Base-by-base conservation (phyloP, 2,113 vertebrate genomes). In the Hylia prasina region DNA sequence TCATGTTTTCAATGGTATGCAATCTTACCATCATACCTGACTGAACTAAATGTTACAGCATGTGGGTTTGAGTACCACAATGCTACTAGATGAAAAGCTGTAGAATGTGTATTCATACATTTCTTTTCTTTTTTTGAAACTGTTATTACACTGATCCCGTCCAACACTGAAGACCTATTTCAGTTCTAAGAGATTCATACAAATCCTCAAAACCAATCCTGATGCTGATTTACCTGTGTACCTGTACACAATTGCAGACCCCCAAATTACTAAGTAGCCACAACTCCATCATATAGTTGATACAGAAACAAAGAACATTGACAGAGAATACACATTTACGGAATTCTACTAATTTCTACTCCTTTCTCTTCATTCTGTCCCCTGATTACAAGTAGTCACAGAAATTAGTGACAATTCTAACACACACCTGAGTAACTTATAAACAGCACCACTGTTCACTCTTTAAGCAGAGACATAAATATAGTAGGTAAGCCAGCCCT, bases 1-100 rank as follows among this genome's bases (percentile, higher is more conserved):
- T 66, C 51, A 5, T 13, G 8, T 47, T 82, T 56, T 42, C 53
- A 28, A 25, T 15, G 6, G 10, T 23, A 15, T 0, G 1, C 19
- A 75, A 54, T 10, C 8, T 64, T 50, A n/a, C 19, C 18, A 40
- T 35, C 25, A 25, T 3, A 21, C 0, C 0, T 35, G 22, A 63
- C 13, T 2, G 9, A 75, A 30, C 9, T 50, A 27, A 22, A 61
- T 17, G 23, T 14, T 48, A 25, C 7, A 33, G 33, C 22, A 51
- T 3, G 5, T 47, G 33, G 22, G 30, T 37, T 70, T 9, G 21
- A 50, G 8, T n/a, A n/a, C 7, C 8, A 33, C 1, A 3, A 16
- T 13, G 8, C 31, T 63, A 70, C 23, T 22, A 78, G n/a, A 64
- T 1, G 4, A 61, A 81, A 86, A 81, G 23, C 23, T 64, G 14